phyloP scores from a whole-genome alignment of 2,797 vertebrate species.

The Gobio occitaniae region DNA sequence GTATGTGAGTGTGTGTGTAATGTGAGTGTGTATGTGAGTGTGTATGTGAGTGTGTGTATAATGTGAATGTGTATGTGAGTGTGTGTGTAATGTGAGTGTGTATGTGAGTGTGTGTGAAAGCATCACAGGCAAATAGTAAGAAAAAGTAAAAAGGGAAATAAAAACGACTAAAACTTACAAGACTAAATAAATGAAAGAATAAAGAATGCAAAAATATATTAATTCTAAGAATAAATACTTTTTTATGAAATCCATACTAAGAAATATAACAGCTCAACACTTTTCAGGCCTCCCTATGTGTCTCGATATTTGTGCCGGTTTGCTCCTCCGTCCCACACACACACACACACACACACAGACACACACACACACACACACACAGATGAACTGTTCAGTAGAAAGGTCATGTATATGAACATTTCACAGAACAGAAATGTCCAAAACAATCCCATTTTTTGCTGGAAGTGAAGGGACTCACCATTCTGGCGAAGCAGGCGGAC shows the following conservation, averaged over 20 bases:
- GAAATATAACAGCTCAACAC: not conserved
- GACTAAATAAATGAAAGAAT: not conserved
- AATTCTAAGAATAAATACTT: not conserved
- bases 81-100: no score
- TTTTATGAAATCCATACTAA: not conserved
- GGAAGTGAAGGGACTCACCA: slow-evolving; percentile 83
- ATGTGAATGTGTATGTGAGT: no score
- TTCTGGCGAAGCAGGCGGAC: slow-evolving; percentile 94
- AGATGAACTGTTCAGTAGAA: not conserved
- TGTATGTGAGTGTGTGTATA: no score
- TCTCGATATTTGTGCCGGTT: not conserved
- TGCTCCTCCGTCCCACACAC: not conserved
- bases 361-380: no score
- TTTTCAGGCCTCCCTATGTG: no score
- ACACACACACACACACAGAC: no score
- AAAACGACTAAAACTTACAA: not conserved
- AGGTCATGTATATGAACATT: not conserved
- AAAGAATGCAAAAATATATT: not conserved
- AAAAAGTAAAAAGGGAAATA: not conserved
- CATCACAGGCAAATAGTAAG: no score
- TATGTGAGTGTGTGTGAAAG: no score
- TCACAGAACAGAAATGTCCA: not conserved
- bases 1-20: no score
- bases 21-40: no score
- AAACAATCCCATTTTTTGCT: not conserved